Base-by-base conservation (phyloP, 2,113 vertebrate species). In the Plotosus lineatus region DNA sequence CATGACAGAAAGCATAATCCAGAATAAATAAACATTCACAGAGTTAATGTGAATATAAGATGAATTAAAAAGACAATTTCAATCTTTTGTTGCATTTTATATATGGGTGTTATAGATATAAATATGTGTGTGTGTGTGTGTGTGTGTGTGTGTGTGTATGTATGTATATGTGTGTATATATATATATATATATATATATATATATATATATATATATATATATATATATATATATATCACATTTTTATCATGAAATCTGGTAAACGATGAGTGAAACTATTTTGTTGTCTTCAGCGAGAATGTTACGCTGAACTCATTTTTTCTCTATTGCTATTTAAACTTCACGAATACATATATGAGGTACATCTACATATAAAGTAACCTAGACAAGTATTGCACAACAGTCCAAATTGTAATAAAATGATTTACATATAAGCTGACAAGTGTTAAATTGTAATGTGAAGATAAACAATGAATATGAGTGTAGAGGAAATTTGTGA, bases 301-400 rank as follows among this genome's bases (percentile, higher is more conserved):
- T 68, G 74, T 69, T 58, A 83, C 69, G 88, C 82, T 87, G 85
- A 90, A 91, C 85, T 87, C 87, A 85, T 81, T 80, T 90, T n/a
- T 89, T 87, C 73, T 89, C 86, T 92, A 91, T 90, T 68, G 80
- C 90, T 90, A 93, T 85, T 87, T 87, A 92, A 92, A 87, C 79
- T 77, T 86, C 91, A 94, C 91, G 90, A 88, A 90, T 86, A 91
- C 86, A 90, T 85, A 78, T 87, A 85, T 83, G 84, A 84, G 82
- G 84, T 85, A 88, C 86, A 88, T 83, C 89, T 71, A 84, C 78
- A 80, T 82, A 80, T 83, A 90, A 89, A 88, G 78, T 88, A 93
- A 92, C 83, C 85, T 88, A 90, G 87, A 92, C 86, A 88, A 89
- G 88, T 83, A 90, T 85, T 88, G 85, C 86, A 89, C 89, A 89